Conservation (phyloP, 2,113 vertebrate species). For the Natator depressus region DNA sequence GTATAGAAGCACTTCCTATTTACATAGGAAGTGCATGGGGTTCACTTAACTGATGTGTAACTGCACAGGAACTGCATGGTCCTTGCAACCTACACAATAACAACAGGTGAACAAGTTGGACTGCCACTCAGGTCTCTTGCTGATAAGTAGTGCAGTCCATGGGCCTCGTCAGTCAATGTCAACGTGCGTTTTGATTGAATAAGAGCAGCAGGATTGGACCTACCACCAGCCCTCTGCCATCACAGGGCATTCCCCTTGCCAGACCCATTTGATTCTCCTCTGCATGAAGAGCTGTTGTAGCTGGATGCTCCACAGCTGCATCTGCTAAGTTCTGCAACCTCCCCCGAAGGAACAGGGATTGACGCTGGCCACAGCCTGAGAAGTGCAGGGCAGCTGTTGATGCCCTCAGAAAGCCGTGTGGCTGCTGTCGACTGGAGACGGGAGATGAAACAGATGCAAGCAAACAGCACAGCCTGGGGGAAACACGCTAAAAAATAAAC, state of each 20-base stretch:
- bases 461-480: constrained; percentile 26
- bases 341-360: neutral
- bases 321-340: fast-evolving
- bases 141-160: neutral
- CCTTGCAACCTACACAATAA: fast-evolving
- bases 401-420: fast-evolving
- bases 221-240: neutral
- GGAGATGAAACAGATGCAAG: constrained; percentile 21
- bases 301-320: neutral
- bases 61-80: fast-evolving
- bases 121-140: neutral
- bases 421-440: neutral
- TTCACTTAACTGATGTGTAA: neutral
- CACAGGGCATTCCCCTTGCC: neutral
- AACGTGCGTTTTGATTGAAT: neutral
- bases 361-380: neutral
- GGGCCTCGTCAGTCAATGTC: neutral
- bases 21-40: neutral
- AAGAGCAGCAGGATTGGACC: neutral
- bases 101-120: neutral
- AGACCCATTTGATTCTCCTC: neutral
- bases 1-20: neutral
- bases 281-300: neutral
- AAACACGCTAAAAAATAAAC: constrained; percentile 67
- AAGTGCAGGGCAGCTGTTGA: neutral